Conservation (phyloP, 2,113 vertebrate species). For the Daboia siamensis region DNA sequence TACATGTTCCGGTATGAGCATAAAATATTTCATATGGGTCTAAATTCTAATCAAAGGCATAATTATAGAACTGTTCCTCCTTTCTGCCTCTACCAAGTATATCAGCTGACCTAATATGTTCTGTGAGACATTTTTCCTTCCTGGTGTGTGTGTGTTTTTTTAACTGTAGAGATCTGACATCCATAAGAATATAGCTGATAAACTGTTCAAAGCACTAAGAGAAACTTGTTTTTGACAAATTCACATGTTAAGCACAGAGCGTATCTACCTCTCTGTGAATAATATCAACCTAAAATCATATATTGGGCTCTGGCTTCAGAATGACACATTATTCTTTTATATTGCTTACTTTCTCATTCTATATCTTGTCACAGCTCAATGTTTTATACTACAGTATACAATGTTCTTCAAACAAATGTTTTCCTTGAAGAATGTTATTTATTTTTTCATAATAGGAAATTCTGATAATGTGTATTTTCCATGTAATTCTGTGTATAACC, state of each 20-base stretch:
- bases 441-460: conserved; percentile 22
- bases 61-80: neutral
- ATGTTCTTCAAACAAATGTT: neutral
- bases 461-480: too few relatives aligned
- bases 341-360: neutral
- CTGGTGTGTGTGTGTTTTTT: neutral
- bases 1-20: neutral
- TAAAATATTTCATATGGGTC: neutral
- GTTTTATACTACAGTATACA: conserved; percentile 18
- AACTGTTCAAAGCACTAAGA: neutral
- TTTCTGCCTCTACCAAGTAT: neutral
- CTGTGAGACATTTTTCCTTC: neutral
- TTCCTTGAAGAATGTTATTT: conserved; percentile 39
- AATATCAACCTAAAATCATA: neutral
- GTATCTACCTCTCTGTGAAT: neutral
- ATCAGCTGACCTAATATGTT: neutral
- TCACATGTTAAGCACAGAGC: neutral
- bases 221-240: neutral
- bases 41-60: neutral
- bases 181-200: neutral
- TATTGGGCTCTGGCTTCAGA: neutral
- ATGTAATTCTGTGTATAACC: conserved; percentile 38
- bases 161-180: neutral
- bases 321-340: neutral
- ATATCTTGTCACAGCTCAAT: neutral